Base-by-base conservation (phyloP, 2,888 invertebrate genomes). In the Cantharis rustica region DNA sequence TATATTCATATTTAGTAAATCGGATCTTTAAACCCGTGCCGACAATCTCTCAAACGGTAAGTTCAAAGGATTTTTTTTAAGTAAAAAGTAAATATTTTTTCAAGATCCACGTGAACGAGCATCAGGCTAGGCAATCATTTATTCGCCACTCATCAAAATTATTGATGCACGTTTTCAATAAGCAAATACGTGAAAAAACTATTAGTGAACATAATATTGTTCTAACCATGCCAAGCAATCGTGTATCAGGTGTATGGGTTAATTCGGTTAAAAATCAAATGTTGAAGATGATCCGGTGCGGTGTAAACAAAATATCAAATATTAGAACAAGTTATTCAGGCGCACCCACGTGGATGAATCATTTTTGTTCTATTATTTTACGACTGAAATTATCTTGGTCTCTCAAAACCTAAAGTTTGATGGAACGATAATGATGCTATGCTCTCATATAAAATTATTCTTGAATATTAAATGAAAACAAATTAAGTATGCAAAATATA, bases 291-390 rank as follows among this genome's bases (percentile, higher is more conserved):
- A 10, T 69, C 26, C 15, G 27, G 17, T 31, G 26, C 16, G 11
- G 27, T n/a, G n/a, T n/a, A 47, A 47, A 47, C 47, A n/a, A 47
- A 47, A 47, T 47, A 47, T 47, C 47, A 47, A 47, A 31, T 16
- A n/a, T n/a, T n/a, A 31, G 72, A 47, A 16, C 61, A 68, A 68
- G 69, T 69, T 69, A 31, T 69, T 66, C 64, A 47, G 64, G 74
- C 74, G 74, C 74, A 74, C 74, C 74, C 74, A 74, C 74, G 74
- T 68, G 17, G 68, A 23, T 74, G 74, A 74, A 63, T 74, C 74
- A 74, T 69, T 69, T 68, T 61, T 62, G 68, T 69, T 68, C 73
- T 73, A 68, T 73, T 68, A 73, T 73, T 68, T 74, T 62, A 63
- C 61, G 47, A 68, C 47, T 62, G 64, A 23, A 70, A 74, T 74